Evolutionary conservation across 2,888 invertebrate genomes (phyloP), one percentile per base, ranked within the genome.

Genomic region (Drosophila robusta): DNA sequence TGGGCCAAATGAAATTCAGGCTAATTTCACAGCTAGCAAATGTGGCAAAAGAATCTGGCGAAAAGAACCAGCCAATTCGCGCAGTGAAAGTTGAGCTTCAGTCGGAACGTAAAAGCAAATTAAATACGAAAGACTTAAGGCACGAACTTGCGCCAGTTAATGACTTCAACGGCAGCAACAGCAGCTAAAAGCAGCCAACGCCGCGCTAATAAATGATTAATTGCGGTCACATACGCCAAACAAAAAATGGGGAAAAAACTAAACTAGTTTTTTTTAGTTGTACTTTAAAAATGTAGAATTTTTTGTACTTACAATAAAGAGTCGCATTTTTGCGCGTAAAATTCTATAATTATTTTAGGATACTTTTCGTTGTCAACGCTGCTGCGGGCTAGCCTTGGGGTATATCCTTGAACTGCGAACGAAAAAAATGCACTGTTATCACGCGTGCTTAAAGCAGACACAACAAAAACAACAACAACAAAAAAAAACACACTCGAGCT

Each of bases 321-420:
- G 60, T 54, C 76, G 81, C 89, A 89, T 87, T 70, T 57, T 32
- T 56, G 32, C 22, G 42, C 47, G 11, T 49, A 34, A n/a, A 9
- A 26, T 50, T 50, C 12, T 41, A 36, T 50, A 26, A 8, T 26
- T n/a, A 18, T 36, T 56, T 45, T 36, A 24, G 18, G 11, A 18
- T 39, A 39, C 14, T 46, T 51, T 18, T 50, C 14, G 63, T 38
- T 34, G 46, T 42, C 29, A 65, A 54, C 26, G 39, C 32, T 41
- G 51, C 29, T 36, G 63, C 42, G 4, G 36, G 8, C 11, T 71
- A 39, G 58, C 78, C 68, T 78, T 74, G 58, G 41, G 51, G 32
- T 34, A 54, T 79, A 80, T 84, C 84, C 84, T 84, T 84, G 87
- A 84, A 85, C 89, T 87, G 85, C 57, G 56, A 80, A 87, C 72